phyloP scores from a whole-genome alignment of 2,797 vertebrate genomes.

The Cercopithecus petaurista region DNA sequence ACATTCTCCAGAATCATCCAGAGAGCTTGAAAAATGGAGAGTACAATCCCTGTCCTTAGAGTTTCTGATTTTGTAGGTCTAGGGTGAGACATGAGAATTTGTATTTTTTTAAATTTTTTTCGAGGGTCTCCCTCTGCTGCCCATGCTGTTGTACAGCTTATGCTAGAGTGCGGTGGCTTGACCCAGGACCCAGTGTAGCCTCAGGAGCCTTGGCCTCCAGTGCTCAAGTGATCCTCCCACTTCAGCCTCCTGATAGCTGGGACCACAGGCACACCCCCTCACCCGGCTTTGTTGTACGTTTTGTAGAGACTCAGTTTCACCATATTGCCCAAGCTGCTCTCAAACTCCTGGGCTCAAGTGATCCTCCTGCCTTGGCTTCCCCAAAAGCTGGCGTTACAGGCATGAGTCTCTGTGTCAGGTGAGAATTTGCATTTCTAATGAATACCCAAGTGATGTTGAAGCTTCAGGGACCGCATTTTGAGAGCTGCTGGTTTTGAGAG shows the following conservation, averaged over 20 bases:
- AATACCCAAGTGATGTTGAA: background rate
- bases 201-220: background rate
- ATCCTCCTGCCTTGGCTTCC: background rate
- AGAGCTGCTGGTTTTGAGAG: background rate
- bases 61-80: background rate
- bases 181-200: background rate
- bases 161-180: background rate
- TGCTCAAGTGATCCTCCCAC: background rate
- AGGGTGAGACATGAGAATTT: background rate
- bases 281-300: background rate
- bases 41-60: background rate
- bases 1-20: background rate
- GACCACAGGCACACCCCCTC: background rate
- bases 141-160: too few species aligned
- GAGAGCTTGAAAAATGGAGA: background rate
- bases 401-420: background rate
- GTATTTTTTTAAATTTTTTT: rapidly evolving
- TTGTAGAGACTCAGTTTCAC: background rate
- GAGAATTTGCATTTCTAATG: background rate
- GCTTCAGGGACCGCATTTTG: background rate
- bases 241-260: background rate
- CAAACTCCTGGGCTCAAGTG: background rate
- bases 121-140: background rate
- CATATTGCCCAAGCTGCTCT: background rate
- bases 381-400: background rate